A percentile compares a stretch with the other conserved stretches of the same genome.
Evolutionary conservation across 1,140 invertebrate species (phyloP).

Genomic region (Heliconius nattereri): DNA sequence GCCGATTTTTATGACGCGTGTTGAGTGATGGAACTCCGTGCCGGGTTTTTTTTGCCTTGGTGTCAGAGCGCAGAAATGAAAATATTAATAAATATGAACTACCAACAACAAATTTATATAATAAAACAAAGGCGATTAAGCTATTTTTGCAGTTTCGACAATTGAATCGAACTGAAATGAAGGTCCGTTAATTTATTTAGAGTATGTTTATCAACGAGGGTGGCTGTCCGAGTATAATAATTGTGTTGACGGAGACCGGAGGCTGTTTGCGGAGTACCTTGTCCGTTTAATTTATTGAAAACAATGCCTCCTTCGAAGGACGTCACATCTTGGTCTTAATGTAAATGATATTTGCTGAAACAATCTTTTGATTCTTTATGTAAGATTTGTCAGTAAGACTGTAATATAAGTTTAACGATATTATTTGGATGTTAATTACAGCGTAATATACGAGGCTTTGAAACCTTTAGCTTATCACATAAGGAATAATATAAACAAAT

Average conservation of each 20-base stretch:
- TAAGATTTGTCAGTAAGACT: not conserved
- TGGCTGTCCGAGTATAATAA: conserved; percentile 79
- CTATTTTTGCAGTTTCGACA: not conserved
- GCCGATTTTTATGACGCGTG: too few species aligned
- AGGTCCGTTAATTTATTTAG: conserved; percentile 77
- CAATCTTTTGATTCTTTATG: not conserved
- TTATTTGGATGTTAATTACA: too few species aligned
- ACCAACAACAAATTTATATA: too few species aligned
- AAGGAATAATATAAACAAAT: too few species aligned
- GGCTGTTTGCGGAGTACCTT: conserved; percentile 67
- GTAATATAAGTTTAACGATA: too few species aligned
- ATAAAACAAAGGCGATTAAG: conserved; percentile 32
- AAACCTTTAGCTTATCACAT: too few species aligned
- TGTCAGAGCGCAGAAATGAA: too few species aligned
- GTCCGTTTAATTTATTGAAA: conserved; percentile 78
- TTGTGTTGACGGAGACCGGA: conserved; percentile 74
- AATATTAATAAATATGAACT: too few species aligned
- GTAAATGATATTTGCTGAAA: not conserved
- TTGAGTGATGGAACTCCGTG: too few species aligned
- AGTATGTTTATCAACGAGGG: conserved; percentile 73
- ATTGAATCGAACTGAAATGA: conserved; percentile 30
- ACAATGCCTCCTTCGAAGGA: conserved; percentile 61
- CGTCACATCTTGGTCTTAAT: conserved; percentile 29
- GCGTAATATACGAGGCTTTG: too few species aligned
- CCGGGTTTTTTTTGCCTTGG: too few species aligned